Conservation (phyloP, 2,797 vertebrate species). For the Enteromius trimaculatus region DNA sequence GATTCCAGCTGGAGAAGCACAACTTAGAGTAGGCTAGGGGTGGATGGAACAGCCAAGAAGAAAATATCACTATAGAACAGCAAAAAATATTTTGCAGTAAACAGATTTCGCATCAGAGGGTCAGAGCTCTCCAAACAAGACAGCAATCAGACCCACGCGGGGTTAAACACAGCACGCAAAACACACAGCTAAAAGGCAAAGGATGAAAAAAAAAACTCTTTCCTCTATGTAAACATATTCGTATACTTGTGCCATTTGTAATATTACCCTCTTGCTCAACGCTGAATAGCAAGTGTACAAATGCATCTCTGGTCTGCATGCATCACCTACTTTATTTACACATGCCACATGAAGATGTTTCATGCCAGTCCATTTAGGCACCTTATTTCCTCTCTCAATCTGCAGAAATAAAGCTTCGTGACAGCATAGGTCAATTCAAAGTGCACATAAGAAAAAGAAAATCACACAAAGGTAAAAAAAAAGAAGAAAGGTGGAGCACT, state of each 20-base stretch:
- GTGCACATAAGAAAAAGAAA: constrained; percentile 76
- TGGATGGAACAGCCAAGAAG: constrained; percentile 60
- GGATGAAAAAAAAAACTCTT: background rate
- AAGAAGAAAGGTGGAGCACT: constrained; percentile 10
- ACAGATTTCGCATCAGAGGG: constrained; percentile 1
- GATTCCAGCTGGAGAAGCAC: constrained; percentile 59
- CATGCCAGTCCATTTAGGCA: constrained; percentile 19
- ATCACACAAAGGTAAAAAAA: constrained; percentile 36
- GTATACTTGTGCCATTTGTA: constrained; percentile 9
- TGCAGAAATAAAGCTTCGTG: constrained; percentile 79
- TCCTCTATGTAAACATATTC: constrained; percentile 25
- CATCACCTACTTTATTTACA: constrained; percentile 13
- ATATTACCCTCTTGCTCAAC: constrained; percentile 7
- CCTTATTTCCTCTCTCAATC: constrained; percentile 33
- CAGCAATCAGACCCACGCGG: background rate
- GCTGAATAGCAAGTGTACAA: constrained; percentile 12
- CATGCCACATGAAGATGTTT: constrained; percentile 19
- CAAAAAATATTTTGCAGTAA: constrained; percentile 12
- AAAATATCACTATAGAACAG: constrained; percentile 22
- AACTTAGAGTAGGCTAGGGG: constrained; percentile 55
- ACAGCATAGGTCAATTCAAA: constrained; percentile 79
- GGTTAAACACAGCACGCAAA: constrained; percentile 18
- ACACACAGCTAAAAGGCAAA: constrained; percentile 58
- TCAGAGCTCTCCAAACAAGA: background rate
- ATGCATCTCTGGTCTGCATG: constrained; percentile 25